Evolutionary conservation across 2,113 vertebrate genomes (phyloP), one percentile per base, ranked within the genome.

Genomic region (Tonatia bakeri): DNA sequence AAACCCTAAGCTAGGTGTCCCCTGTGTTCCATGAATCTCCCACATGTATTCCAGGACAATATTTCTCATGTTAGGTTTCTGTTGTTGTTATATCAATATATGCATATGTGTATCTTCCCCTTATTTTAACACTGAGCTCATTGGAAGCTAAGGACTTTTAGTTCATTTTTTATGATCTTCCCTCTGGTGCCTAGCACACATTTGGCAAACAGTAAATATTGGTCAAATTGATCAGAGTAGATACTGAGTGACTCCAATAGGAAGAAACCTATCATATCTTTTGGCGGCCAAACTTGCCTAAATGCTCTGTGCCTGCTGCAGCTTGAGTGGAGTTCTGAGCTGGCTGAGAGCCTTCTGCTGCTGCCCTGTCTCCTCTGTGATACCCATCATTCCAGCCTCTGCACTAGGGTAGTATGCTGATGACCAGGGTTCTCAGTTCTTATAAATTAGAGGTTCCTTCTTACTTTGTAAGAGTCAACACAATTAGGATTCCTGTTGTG

Each of bases 331-430:
- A 20, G 13, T 59, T 38, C 56, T 75, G 31, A 45, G 24, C 33
- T n/a, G 61, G 16, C 56, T 36, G 22, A 22, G 36, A 85, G 59
- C 84, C 56, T 72, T 47, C 72, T 77, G 47, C 19, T 77, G 45
- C 75, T 75, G 28, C 43, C 50, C 36, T 0, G 0, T 47, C 33
- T 40, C 45, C 47, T 86, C 26, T 20, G 20, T 47, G 24, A 36
- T 20, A 24, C 16, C 36, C 38, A 7, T 20, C 40, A 3, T 24
- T 26, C 20, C 36, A 86, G 26, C 61, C 45, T 33, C 47, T 13
- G 38, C 24, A 12, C 26, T 4, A 8, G 43, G 7, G 16, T 4
- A 4, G 2, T 0, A 4, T 47, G 22, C n/a, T 47, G 47, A 33
- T 11, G 47, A 22, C 36, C 43, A 24, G 33, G 19, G 14, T 56